These are phyloP conservation scores for Gorilla gorilla DNA, from an alignment of 2,113 vertebrate species.

Conservation along the genomic window DNA sequence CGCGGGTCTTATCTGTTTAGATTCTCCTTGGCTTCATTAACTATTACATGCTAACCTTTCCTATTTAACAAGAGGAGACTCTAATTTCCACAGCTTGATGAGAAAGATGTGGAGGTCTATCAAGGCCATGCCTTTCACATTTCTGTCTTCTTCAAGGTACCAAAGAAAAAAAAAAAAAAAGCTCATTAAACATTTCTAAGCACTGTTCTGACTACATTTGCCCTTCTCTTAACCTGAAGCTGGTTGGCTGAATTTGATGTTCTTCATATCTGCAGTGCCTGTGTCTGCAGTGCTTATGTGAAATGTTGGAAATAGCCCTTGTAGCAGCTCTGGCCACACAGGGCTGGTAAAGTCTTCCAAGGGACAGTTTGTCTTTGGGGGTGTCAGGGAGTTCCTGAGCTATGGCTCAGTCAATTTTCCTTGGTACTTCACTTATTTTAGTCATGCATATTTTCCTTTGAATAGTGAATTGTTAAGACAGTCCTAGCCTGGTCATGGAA, in stretches of 20 bases:
- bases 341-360: not conserved
- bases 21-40: conserved; percentile 79
- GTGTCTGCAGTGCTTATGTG: not conserved
- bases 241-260: not conserved
- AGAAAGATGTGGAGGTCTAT: conserved; percentile 57
- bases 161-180: not conserved
- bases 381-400: not conserved
- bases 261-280: not conserved
- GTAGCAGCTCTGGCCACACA: not conserved
- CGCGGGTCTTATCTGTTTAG: conserved; percentile 52
- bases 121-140: conserved; percentile 45
- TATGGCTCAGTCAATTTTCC: not conserved
- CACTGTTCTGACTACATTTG: not conserved
- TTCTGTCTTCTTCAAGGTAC: conserved; percentile 5
- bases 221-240: conserved; percentile 32
- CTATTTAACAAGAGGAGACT: conserved; percentile 62
- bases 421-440: not conserved
- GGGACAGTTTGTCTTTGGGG: not conserved
- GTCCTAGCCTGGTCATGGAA: not conserved
- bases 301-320: not conserved
- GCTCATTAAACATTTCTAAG: conserved; percentile 28
- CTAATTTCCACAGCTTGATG: conserved; percentile 75
- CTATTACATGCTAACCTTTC: conserved; percentile 79
- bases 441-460: not conserved
- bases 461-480: not conserved